phyloP scores from a whole-genome alignment of 2,888 invertebrate species.

The Mayetiola destructor region DNA sequence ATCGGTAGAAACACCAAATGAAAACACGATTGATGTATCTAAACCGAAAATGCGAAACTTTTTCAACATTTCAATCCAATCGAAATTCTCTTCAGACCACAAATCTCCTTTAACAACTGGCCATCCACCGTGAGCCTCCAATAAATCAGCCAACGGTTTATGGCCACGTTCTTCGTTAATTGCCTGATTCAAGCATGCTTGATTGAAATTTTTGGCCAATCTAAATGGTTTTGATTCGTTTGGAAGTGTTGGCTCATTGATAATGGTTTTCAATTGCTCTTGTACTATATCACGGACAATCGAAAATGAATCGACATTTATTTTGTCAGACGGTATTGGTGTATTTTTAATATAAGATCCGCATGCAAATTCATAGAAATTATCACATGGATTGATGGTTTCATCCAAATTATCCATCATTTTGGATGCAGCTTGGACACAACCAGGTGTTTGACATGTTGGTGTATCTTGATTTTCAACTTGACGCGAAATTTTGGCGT shows the following conservation, averaged over 20 bases:
- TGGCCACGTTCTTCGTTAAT: conserved; percentile 26
- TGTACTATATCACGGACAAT: conserved; percentile 20
- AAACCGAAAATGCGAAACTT: conserved; percentile 66
- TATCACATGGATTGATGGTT: conserved; percentile 55
- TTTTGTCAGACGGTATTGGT: conserved; percentile 46
- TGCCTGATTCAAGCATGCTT: conserved; percentile 22
- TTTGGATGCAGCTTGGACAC: conserved; percentile 58
- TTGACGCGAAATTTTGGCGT: too few relatives aligned
- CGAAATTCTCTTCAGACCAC: conserved; percentile 41
- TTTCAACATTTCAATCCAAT: conserved; percentile 66
- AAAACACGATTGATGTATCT: conserved; percentile 78
- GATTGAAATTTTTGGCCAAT: conserved; percentile 22
- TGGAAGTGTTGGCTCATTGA: conserved; percentile 19
- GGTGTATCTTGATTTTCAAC: too few relatives aligned
- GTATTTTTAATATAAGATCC: conserved; percentile 46
- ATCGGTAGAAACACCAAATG: conserved; percentile 78
- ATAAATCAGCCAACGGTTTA: conserved; percentile 27
- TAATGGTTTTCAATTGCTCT: conserved; percentile 19
- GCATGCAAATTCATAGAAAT: conserved; percentile 53
- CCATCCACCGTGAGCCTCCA: conserved; percentile 40
- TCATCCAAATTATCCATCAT: conserved; percentile 52
- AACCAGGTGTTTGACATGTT: conserved; percentile 55
- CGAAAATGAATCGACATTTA: conserved; percentile 18
- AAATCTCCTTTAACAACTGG: conserved; percentile 36
- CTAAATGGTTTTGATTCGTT: conserved; percentile 21